A percentile compares a stretch with the other conserved stretches of the same genome.
Evolutionary conservation across 2,888 invertebrate genomes (phyloP).

Genomic region (Heliconius sara): DNA sequence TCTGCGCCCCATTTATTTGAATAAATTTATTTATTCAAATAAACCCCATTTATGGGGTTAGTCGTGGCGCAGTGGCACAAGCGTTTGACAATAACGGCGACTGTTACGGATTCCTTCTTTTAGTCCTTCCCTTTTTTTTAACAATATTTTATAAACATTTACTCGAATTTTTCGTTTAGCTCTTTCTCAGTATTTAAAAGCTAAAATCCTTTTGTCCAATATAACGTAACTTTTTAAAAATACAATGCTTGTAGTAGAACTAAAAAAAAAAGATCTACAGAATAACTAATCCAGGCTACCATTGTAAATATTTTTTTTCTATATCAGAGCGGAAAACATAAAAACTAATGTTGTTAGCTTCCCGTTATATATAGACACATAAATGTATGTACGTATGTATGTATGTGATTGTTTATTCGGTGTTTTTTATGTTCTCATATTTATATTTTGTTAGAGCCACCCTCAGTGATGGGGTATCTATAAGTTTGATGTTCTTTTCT

Average conservation of each 20-base stretch:
- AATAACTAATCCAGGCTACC: background rate
- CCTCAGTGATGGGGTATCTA: background rate
- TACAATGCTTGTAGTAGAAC: background rate
- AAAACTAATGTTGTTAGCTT: conserved; percentile 17
- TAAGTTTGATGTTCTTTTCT: background rate
- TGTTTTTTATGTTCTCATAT: background rate
- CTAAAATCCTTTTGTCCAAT: background rate
- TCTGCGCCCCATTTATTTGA: too few relatives aligned
- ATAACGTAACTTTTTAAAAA: background rate
- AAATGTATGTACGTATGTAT: background rate
- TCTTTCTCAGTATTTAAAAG: background rate
- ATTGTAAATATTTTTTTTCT: conserved; percentile 8
- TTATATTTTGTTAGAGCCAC: background rate
- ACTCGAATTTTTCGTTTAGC: too few relatives aligned
- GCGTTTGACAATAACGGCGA: too few relatives aligned
- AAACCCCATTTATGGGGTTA: too few relatives aligned
- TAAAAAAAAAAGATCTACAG: background rate
- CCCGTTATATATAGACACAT: background rate
- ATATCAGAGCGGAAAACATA: conserved; percentile 17
- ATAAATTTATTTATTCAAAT: too few relatives aligned
- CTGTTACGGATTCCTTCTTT: too few relatives aligned
- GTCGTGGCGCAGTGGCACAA: too few relatives aligned
- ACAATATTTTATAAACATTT: too few relatives aligned
- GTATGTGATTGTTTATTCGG: background rate
- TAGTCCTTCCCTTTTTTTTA: too few relatives aligned